Conservation (phyloP, 2,888 invertebrate species). For the Trichacis sp. region DNA sequence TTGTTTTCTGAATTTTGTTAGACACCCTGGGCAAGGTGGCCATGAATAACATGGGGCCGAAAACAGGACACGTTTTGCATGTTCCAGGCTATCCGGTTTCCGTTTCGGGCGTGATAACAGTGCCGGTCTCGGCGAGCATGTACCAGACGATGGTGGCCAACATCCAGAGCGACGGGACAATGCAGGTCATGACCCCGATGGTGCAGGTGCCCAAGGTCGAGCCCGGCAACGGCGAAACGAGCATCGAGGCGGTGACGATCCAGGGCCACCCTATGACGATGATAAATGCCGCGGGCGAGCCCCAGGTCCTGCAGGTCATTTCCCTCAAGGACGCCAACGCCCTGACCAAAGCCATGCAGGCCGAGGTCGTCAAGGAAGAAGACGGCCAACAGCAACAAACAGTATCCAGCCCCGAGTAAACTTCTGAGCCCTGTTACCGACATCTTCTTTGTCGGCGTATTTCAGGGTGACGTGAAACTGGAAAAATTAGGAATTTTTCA, state of each 20-base stretch:
- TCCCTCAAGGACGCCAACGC: conserved; percentile 87
- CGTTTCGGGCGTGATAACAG: conserved; percentile 94
- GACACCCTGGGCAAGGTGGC: no score
- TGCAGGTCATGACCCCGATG: conserved; percentile 82
- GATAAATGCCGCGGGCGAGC: conserved; percentile 75
- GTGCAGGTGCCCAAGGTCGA: conserved; percentile 87
- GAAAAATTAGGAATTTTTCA: no score
- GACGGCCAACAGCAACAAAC: conserved; percentile 64
- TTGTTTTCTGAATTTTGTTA: no score
- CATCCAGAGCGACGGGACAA: conserved; percentile 85
- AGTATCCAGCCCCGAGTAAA: conserved; percentile 70
- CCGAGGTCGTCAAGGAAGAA: conserved; percentile 66
- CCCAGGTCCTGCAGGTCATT: conserved; percentile 86
- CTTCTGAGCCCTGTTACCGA: no score
- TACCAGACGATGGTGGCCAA: conserved; percentile 96
- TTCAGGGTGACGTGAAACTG: background rate
- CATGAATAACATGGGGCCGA: no score
- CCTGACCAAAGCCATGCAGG: conserved; percentile 84
- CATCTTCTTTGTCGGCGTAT: conserved; percentile 4
- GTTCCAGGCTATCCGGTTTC: conserved; percentile 82
- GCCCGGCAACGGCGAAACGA: conserved; percentile 78
- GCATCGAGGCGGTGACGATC: conserved; percentile 81
- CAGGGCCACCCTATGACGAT: conserved; percentile 87
- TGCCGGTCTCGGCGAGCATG: conserved; percentile 94
- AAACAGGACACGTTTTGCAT: conserved; percentile 57